Conservation (phyloP, 2,888 invertebrate species). For the Sinodicranocentrus sp. region DNA sequence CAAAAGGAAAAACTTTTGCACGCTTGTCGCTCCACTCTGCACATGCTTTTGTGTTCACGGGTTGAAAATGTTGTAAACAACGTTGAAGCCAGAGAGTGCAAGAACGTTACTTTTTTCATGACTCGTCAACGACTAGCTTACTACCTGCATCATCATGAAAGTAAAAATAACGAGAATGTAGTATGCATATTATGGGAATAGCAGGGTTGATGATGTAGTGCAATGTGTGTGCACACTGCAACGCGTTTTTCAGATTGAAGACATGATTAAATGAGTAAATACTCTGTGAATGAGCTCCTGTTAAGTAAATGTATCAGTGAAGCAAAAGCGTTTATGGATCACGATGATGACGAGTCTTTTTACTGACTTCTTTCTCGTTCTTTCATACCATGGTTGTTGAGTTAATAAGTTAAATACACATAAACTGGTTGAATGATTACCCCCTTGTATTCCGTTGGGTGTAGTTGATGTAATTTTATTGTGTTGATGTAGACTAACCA, state of each 20-base stretch:
- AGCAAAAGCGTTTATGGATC: neutral
- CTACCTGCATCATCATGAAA: neutral
- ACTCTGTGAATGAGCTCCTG: neutral
- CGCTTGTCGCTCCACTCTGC: conserved; percentile 17
- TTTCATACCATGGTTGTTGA: neutral
- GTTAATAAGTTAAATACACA: conserved; percentile 19
- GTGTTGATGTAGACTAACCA: neutral
- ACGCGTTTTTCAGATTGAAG: neutral
- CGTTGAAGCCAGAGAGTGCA: neutral
- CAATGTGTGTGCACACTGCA: neutral
- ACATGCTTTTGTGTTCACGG: neutral
- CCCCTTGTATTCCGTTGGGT: neutral
- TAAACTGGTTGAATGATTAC: neutral
- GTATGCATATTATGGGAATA: too few relatives aligned
- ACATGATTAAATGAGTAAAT: neutral
- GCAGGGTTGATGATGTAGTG: too few relatives aligned
- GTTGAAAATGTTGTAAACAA: neutral
- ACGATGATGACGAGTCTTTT: neutral
- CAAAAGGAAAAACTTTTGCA: conserved; percentile 39
- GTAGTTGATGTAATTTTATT: conserved; percentile 22
- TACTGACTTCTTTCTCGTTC: neutral
- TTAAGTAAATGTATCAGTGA: conserved; percentile 18
- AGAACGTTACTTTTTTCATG: conserved; percentile 13
- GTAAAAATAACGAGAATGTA: neutral
- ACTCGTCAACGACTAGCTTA: neutral